Evolutionary conservation across 2,113 vertebrate genomes (phyloP), one percentile per base, ranked within the genome.

Genomic region (Pollachius pollachius): DNA sequence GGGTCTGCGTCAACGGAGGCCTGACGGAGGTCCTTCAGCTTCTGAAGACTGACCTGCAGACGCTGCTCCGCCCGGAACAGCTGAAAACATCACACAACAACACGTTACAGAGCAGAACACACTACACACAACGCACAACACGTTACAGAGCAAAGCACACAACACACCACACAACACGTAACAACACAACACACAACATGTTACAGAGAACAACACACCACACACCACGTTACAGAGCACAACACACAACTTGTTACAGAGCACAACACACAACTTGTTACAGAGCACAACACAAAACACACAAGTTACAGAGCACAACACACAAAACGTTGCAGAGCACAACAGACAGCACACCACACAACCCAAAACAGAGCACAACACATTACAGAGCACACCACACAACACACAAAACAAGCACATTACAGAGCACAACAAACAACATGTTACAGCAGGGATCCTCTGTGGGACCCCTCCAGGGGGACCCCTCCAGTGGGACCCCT

Each of bases 31-130:
- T 95, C 95, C 80, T 97, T 97, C 88, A 98, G 90, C 81, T 98
- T 96, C 68, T 93, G 91, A 75, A 95, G 94, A 5, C 87, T 92
- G 84, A 96, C 94, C 81, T 96, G 96, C 74, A 97, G 85, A 72
- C 92, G 94, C 90, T 99, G 96, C 78, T 97, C 94, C 0, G 92
- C 90, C 18, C 95, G 95, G 83, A 99, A 98, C 48, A 98, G 86
- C 97, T 99, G 87, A 64, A 63, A 13, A n/a, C n/a, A 57, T 27
- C 54, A 68, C 57, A 64, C 23, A 5, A 41, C 37, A 13, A 48
- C n/a, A 58, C 57, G 2, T 58, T 2, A 18, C 37, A 11, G 37
- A 11, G 5, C n/a, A 52, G 37, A 41, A 68, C 41, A 9, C 41
- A 48, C 41, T 12, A 48, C n/a, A 59, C 57, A 23, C 21, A 23